Base-by-base conservation (phyloP, 2,113 vertebrate genomes). In the Brachyistius frenatus region DNA sequence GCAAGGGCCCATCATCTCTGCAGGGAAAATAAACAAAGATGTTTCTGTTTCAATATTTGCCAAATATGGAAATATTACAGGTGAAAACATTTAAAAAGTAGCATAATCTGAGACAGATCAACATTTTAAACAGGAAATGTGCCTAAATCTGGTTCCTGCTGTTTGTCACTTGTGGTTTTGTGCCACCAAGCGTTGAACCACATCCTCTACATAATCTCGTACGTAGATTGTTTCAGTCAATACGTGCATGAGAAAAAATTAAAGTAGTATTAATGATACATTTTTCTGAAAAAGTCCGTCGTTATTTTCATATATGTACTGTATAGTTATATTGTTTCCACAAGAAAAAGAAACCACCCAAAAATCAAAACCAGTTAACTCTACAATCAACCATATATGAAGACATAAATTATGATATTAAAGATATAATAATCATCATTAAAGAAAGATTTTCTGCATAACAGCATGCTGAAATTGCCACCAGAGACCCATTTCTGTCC, bases 1-100 rank as follows among this genome's bases (percentile, higher is more conserved):
- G 88, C 55, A 94, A 73, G 11, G 76, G 71, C 13, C 71, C 65
- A 1, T 62, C 73, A 39, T 93, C 90, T 77, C 92, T 92, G 6
- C 0, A 74, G 5, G 54, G 46, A 3, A 63, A 23, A 64, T 2
- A 49, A 3, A 62, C 23, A 66, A 56, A 30, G 23, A 66, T 67
- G 8, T 41, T 62, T 49, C 7, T 60, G 23, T 47, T 58, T 50
- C 31, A 57, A 55, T 44, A n/a, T 23, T 66, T 58, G 2, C n/a
- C 5, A 3, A 3, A 5, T 13, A 30, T 46, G 2, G 8, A 83
- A 55, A 61, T 36, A 4, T 16, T 2, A 23, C 31, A 64, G 2
- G 1, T 53, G 10, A 52, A 44, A 13, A 41, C 23, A 23, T 23
- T 23, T 23, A 41, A 41, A 41, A 5, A 5, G 2, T 7, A 41